Base-by-base conservation (phyloP, 1,140 invertebrate genomes). In the Drosophila aff. region DNA sequence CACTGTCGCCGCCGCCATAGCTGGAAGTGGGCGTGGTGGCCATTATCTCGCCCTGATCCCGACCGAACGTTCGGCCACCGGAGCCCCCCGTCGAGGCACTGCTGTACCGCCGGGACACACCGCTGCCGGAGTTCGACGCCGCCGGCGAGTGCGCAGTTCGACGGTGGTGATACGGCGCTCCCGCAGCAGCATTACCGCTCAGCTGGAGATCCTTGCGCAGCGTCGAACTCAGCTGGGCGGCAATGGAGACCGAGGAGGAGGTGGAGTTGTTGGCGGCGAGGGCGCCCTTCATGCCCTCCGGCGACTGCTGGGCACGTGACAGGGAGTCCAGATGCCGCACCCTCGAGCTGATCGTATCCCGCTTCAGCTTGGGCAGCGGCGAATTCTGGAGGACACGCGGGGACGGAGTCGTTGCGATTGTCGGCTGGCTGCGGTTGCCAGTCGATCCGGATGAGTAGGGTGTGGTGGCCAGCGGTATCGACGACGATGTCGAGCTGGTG, bases 271-370 rank as follows among this genome's bases (percentile, higher is more conserved):
- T 36, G 67, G 16, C 67, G 52, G 26, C 31, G 76, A 26, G 75
- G 52, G 57, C 63, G 61, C 58, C 84, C 55, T 53, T 71, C 52
- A 62, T 43, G 64, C 58, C 75, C 59, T 90, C 79, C 47, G 72
- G 77, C 66, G 68, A 79, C 31, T 87, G 81, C 50, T 92, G 81
- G 33, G 87, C 60, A 59, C 92, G 91, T 38, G 93, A 93, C 36
- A 94, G 69, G 40, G 94, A 93, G 60, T 95, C 93, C 87, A 94
- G 84, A 89, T 94, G 84, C 81, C 93, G 91, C 87, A 94, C 94
- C 52, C 94, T 94, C 66, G 93, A 93, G 40, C 94, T 95, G 41
- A 95, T 91, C 43, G 95, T 95, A 63, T 96, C 95, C 55, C 94
- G 93, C 75, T 94, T 95, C 61, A 94, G 93, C 84, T 94, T 94